phyloP scores from a whole-genome alignment of 2,888 invertebrate genomes.

The Epsilonema sp. region DNA sequence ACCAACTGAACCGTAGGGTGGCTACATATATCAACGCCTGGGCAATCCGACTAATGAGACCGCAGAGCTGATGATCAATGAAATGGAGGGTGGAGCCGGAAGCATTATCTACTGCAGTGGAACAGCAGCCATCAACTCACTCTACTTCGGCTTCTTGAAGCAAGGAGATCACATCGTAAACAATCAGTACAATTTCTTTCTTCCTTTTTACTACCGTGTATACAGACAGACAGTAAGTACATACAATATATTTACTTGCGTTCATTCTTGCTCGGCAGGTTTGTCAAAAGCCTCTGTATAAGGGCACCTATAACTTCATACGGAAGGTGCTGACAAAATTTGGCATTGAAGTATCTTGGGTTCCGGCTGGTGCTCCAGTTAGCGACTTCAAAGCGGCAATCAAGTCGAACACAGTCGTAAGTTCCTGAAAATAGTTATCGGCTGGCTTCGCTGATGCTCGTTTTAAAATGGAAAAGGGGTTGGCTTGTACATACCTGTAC shows the following conservation, averaged over 20 bases:
- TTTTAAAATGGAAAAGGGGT: too few species aligned
- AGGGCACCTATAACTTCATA: constrained; percentile 23
- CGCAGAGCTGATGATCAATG: constrained; percentile 6
- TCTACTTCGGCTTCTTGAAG: constrained; percentile 26
- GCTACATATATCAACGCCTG: constrained; percentile 7
- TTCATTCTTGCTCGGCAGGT: too few species aligned
- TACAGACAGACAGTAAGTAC: neutral
- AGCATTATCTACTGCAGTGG: constrained; percentile 15
- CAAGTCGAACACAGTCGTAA: constrained; percentile 28
- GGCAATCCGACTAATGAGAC: constrained; percentile 8
- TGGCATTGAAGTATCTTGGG: constrained; percentile 22
- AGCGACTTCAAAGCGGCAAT: constrained; percentile 23
- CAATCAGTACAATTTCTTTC: neutral
- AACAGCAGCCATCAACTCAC: constrained; percentile 22
- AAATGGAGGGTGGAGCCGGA: constrained; percentile 14
- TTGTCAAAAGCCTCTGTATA: constrained; percentile 24
- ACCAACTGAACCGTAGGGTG: neutral
- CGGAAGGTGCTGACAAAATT: constrained; percentile 21
- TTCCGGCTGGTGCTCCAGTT: constrained; percentile 15
- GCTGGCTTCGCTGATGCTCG: too few species aligned
- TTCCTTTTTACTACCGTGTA: too few species aligned
- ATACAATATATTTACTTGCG: neutral
- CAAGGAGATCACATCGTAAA: constrained; percentile 29
- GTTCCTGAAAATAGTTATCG: neutral
- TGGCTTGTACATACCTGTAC: neutral